Base-by-base conservation (phyloP, 2,113 vertebrate genomes). In the Catagonus wagneri region DNA sequence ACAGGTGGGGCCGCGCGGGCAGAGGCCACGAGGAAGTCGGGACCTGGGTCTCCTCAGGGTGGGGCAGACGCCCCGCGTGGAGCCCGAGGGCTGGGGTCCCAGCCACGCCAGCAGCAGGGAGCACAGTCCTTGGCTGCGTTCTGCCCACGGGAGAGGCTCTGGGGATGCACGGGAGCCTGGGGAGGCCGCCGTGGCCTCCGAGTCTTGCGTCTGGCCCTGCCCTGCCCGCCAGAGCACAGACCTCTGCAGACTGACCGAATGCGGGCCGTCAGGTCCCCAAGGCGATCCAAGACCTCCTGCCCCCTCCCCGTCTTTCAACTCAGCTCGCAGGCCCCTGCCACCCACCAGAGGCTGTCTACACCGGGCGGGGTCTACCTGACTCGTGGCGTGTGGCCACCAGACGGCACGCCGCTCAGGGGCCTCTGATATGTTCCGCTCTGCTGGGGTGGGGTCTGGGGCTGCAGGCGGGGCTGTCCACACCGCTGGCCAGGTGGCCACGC, bases 11-110 rank as follows among this genome's bases (percentile, higher is more conserved):
- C 50, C 54, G 25, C 25, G 0, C 0, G 34, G 39, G 83, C 23
- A 91, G 36, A 71, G 39, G 11, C 3, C 0, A 9, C 0, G 3
- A 29, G 60, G 27, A n/a, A 1, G 32, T 29, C 0, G 1, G 63
- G 66, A n/a, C n/a, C 78, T 56, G 39, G 2, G 25, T 66, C 44
- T 61, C 60, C 54, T 56, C 19, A 34, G 75, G 66, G 19, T 50
- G 39, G 61, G 50, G 81, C 36, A 65, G 39, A 63, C 25, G 52
- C 68, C 75, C 87, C 61, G 27, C 52, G 27, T 34, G 10, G 7
- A 72, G 50, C 54, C n/a, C 29, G 44, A 76, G 69, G 22, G 29
- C 29, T 1, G 2, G 63, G 13, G 52, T 20, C 75, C 54, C 29
- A 92, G 83, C 2, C 3, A 36, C 89, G 56, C 29, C 13, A 11